phyloP scores from a whole-genome alignment of 1,140 invertebrate genomes.

The Centruroides vittatus region DNA sequence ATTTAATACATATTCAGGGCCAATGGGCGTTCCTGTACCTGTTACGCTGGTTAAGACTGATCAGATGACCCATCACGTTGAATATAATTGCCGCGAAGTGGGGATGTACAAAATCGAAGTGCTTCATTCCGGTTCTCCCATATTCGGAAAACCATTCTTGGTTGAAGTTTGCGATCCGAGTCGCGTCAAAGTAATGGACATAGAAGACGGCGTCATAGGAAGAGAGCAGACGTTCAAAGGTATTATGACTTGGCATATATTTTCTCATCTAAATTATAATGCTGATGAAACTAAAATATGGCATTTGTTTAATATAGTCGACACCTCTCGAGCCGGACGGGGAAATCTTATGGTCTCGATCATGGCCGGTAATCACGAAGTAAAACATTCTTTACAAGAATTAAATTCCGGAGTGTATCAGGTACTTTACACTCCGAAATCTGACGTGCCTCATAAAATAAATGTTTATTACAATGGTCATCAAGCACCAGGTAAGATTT shows the following conservation, averaged over 20 bases:
- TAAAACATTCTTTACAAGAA: slow-evolving; percentile 51
- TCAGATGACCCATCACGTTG: slow-evolving; percentile 20
- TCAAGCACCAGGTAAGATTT: slow-evolving; percentile 27
- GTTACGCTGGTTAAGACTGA: slow-evolving; percentile 20
- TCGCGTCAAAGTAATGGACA: slow-evolving; percentile 58
- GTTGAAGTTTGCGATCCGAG: slow-evolving; percentile 75
- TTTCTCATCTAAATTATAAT: neutral
- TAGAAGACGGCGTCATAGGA: slow-evolving; percentile 65
- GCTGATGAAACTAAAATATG: neutral
- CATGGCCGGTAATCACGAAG: slow-evolving; percentile 57
- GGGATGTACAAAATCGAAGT: slow-evolving; percentile 44
- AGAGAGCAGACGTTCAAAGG: slow-evolving; percentile 62
- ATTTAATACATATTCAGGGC: slow-evolving; percentile 28
- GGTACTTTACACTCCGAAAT: slow-evolving; percentile 67
- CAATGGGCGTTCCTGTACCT: slow-evolving; percentile 41
- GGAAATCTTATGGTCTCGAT: slow-evolving; percentile 65
- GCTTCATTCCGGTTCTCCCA: slow-evolving; percentile 36
- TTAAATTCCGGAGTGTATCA: slow-evolving; percentile 37
- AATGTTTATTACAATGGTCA: slow-evolving; percentile 58
- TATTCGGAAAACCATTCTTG: slow-evolving; percentile 45
- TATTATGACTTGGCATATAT: slow-evolving; percentile 23
- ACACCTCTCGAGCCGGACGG: slow-evolving; percentile 52
- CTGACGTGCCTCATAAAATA: slow-evolving; percentile 66
- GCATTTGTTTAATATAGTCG: slow-evolving; percentile 34
- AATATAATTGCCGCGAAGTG: slow-evolving; percentile 34